Conservation (phyloP, 2,797 vertebrate species). For the Adelosebastes latens region DNA sequence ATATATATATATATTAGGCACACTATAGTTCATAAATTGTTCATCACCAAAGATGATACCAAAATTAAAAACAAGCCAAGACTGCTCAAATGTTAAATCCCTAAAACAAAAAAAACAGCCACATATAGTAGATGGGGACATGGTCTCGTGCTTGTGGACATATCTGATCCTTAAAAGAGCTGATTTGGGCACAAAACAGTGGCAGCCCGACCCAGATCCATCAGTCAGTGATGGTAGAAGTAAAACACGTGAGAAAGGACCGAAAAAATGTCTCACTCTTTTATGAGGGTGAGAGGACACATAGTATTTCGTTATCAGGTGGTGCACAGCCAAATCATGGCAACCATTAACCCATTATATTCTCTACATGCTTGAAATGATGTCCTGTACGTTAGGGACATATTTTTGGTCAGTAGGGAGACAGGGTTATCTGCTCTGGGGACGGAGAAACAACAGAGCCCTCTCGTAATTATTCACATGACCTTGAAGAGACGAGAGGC, state of each 20-base stretch:
- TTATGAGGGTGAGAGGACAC: background rate
- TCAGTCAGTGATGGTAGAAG: slow-evolving; percentile 1
- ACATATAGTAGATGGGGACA: background rate
- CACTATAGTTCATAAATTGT: background rate
- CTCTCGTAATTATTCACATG: slow-evolving; percentile 54
- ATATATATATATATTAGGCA: background rate
- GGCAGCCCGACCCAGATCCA: slow-evolving; percentile 21
- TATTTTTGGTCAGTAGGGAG: slow-evolving; percentile 1
- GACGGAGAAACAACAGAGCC: slow-evolving; percentile 27
- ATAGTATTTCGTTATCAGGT: background rate
- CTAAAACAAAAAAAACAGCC: background rate
- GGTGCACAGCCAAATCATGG: background rate
- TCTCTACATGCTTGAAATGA: background rate
- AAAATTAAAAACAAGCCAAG: background rate
- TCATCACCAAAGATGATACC: background rate
- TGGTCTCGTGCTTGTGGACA: background rate
- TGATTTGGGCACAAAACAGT: slow-evolving; percentile 32
- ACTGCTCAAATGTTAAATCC: background rate
- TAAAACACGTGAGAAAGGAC: slow-evolving; percentile 2
- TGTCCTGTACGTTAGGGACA: background rate
- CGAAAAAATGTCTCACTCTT: background rate
- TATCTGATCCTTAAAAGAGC: slow-evolving; percentile 17
- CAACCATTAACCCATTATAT: background rate
- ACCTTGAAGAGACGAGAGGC: slow-evolving; percentile 67
- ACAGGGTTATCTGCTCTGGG: background rate